Base-by-base conservation (phyloP, 1,140 invertebrate species). In the Caenorhabditis briggsae region DNA sequence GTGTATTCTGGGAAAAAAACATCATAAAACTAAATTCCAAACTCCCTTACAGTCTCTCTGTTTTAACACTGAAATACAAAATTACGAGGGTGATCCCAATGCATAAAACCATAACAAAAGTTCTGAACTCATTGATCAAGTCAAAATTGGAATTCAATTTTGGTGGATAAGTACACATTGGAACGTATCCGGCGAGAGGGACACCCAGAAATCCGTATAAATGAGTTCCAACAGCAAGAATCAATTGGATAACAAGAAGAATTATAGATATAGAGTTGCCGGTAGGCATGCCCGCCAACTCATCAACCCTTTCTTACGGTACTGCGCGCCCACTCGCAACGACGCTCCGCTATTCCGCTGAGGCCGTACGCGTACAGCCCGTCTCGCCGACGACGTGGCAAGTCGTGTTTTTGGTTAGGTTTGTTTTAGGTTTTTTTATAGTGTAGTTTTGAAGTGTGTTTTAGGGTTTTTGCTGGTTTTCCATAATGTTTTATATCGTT, bases 91-190 rank as follows among this genome's bases (percentile, higher is more conserved):
- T 43, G 2, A 70, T n/a, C 14, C 3, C 41, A 70, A 70, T 70
- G 18, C 33, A 25, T 5, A 12, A 43, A 2, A 43, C 41, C 64
- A 70, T 70, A 16, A 70, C 20, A 18, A 43, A 5, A 43, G 64
- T 70, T 46, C 64, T 33, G 43, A 70, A 16, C 18, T 14, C 43
- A 18, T 70, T 70, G 18, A 70, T 46, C 43, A 41, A 5, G 43
- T 70, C 64, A 18, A 70, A 70, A 23, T 46, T 2, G 1, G 14
- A 18, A 5, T 41, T 41, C 14, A 70, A 46, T 6, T 18, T 33
- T 18, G 64, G 64, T 43, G 64, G 64, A 46, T 70, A 70, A 7
- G 64, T 43, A 3, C 64, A 70, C 64, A 70, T 70, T 46, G 64
- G 64, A 70, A 70, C 64, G 18, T 70, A 70, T 43, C 64, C 64